Base-by-base conservation (phyloP, 2,888 invertebrate genomes). In the Caenorhabditis sulstoni region DNA sequence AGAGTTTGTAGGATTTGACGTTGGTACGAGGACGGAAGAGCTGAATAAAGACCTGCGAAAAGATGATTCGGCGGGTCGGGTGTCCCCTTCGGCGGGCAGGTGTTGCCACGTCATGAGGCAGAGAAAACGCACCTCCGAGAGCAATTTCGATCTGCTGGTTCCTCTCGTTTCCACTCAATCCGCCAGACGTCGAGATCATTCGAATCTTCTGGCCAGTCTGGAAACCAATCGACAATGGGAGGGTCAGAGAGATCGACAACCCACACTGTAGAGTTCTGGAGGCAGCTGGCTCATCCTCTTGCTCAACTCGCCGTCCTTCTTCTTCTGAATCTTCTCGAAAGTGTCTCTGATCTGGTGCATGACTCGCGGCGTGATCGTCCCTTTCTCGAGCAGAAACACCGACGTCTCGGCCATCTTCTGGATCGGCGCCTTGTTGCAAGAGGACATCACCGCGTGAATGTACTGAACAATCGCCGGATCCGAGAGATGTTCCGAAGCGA, bases 341-440 rank as follows among this genome's bases (percentile, higher is more conserved):
- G 59, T 29, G 9, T 74, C 62, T 50, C 68, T 49, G 0, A 79
- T 75, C 20, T 75, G 61, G 57, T 65, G 59, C 74, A 79, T 75
- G 1, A 79, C 79, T 53, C 22, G 61, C 1, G 79, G 79, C 29
- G 67, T 71, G 9, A 76, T 75, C 5, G 78, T 68, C 23, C 79
- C 78, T 22, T 80, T 78, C n/a, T 75, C 66, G 3, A 80, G 59
- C 7, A 82, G 68, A 47, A 70, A 76, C 1, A 76, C 71, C 7
- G 78, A 81, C 9, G 68, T 78, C 53, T 82, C 82, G 0, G 84
- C 70, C 65, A 82, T 67, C 58, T 84, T 84, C 55, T 84, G 84
- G 53, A 84, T 73, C 39, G 81, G 81, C 9, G 84, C 76, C 29
- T 84, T 84, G 62, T 84, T 84, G 41, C 83, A 83, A 2, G 83